Base-by-base conservation (phyloP, 2,888 invertebrate species). In the Andrena dorsata region DNA sequence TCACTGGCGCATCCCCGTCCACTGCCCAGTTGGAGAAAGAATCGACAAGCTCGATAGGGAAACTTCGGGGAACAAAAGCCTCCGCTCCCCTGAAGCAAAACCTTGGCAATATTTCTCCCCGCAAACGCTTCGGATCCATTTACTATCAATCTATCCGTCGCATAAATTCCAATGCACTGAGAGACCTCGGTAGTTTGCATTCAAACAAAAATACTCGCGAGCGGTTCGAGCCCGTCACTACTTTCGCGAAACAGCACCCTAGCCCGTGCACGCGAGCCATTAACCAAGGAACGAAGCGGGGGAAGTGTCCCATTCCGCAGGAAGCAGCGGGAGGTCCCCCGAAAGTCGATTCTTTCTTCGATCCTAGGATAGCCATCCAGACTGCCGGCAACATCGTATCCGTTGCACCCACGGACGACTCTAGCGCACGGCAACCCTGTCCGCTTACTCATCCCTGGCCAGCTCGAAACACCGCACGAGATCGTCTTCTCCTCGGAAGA, bases 381-480 rank as follows among this genome's bases (percentile, higher is more conserved):
- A 73, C 78, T 80, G 81, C 80, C 78, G 89, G 88, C 88, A 89
- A 90, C 89, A 80, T 88, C 69, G 89, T 86, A 88, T 86, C 85
- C 87, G 83, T 76, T 84, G 84, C 86, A 82, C 77, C 80, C 88
- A 80, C 78, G 80, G 85, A 76, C 58, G 70, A 51, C 49, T 79
- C 86, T 83, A 83, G 81, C 63, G 80, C 90, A 85, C 89, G 90
- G 90, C 89, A 90, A 90, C 89, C 88, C 89, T 85, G 90, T 79
- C 80, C 47, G 84, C 86, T 86, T 83, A 84, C 85, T 89, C 89
- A 89, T 88, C 90, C 88, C 88, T 82, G 84, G 35, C 82, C 82
- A 70, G 49, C 73, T 79, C 73, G 70, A 51, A 58, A 79, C 74
- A 76, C 79, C 78, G 76, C 80, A 63, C 72, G 70, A 74, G 76